Evolutionary conservation across 2,113 vertebrate species (phyloP), one percentile per base, ranked within the genome.

Genomic region (Lepus timidus): DNA sequence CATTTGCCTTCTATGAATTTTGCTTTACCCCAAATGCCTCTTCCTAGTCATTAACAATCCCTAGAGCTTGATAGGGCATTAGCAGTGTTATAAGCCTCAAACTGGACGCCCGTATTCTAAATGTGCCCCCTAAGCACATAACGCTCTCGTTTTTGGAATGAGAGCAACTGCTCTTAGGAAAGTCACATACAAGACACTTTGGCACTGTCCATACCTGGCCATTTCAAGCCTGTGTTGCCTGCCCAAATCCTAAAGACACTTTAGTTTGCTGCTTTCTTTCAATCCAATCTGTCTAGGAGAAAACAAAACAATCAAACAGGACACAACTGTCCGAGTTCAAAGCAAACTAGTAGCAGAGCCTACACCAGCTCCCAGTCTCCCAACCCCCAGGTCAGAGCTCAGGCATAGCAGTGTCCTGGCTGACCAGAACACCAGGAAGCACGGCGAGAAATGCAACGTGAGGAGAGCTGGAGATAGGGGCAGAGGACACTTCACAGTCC

Each of bases 281-380:
- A 82, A 33, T 10, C 9, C 6, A 5, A 22, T 19, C 6, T 39
- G 19, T 68, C 33, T 27, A 62, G 49, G 36, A 89, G 68, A 11
- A 87, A 92, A 74, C 33, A 67, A 82, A 79, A n/a, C 36, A 4
- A 39, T 19, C 4, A 25, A 51, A 39, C 31, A 19, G 78, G 19
- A 88, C 61, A 65, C 36, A 10, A 44, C 39, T 14, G 13, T 14
- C 64, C 74, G 75, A 49, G 31, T 87, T 83, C 94, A 94, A 79
- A 82, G 19, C 39, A 76, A 86, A 84, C 51, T 12, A 65, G 22
- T 4, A 36, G n/a, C 74, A 71, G n/a, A 61, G 36, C 23, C 81
- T 62, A 6, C 31, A 78, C 49, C 9, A 62, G 36, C 87, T 64
- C 68, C 25, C 4, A 36, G 65, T 68, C 55, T 62, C 44, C 22